A percentile compares a stretch with the other conserved stretches of the same genome.
phyloP scores from a whole-genome alignment of 2,888 invertebrate species.

The Drosophila trichaetosa region DNA sequence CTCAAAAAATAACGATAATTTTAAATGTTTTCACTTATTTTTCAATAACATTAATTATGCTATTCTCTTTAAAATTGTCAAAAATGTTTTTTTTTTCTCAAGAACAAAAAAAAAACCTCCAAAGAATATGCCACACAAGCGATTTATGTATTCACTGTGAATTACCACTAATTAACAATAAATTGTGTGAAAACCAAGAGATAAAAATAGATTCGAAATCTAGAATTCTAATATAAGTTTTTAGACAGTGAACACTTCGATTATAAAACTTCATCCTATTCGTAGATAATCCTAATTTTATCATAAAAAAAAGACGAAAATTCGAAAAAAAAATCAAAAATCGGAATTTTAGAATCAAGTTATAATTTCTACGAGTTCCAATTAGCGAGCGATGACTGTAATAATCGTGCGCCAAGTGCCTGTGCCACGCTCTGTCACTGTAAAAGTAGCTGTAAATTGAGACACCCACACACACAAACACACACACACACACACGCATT shows the following conservation, averaged over 20 bases:
- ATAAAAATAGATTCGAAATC: neutral
- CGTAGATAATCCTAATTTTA: neutral
- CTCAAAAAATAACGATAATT: neutral
- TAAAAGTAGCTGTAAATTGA: conserved; percentile 42
- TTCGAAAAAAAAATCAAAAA: neutral
- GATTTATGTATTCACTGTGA: neutral
- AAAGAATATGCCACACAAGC: conserved; percentile 2
- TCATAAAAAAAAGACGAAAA: neutral
- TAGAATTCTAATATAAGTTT: neutral
- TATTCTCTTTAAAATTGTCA: neutral
- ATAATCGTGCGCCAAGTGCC: conserved; percentile 30
- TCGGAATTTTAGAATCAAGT: neutral
- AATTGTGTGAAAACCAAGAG: neutral
- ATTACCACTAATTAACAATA: neutral
- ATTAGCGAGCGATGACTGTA: conserved; percentile 12
- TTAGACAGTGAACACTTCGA: neutral
- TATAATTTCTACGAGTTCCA: neutral
- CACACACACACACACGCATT: conserved; percentile 18
- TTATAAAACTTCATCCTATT: neutral
- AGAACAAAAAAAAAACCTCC: neutral
- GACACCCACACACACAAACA: conserved; percentile 3
- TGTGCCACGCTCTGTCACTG: conserved; percentile 23
- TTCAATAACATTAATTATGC: neutral
- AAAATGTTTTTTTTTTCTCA: neutral
- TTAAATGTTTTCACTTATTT: neutral